phyloP scores from a whole-genome alignment of 2,888 invertebrate genomes.

The Holacanthella duospinosa region DNA sequence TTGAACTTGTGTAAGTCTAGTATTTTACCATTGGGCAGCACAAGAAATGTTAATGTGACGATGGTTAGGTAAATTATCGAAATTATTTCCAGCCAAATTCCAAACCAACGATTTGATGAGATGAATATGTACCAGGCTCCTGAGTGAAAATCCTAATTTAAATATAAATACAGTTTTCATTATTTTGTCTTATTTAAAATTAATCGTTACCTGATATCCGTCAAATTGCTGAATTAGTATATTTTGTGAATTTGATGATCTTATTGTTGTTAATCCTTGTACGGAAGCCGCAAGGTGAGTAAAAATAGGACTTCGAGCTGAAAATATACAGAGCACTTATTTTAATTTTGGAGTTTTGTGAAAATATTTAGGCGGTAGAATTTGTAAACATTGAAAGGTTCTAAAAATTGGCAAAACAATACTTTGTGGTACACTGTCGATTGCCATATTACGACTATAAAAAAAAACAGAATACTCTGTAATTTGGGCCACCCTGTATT shows the following conservation, averaged over 20 bases:
- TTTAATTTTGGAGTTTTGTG: too few species aligned
- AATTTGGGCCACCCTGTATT: too few species aligned
- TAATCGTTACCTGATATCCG: conserved; percentile 55
- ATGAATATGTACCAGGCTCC: conserved; percentile 88
- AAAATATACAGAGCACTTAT: too few species aligned
- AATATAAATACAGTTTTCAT: not conserved
- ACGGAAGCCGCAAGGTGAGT: conserved; percentile 80
- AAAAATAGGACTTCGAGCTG: conserved; percentile 87
- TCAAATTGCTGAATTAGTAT: conserved; percentile 68
- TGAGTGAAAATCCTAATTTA: conserved; percentile 56
- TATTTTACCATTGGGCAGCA: conserved; percentile 53
- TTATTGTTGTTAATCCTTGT: conserved; percentile 80
- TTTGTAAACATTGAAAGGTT: too few species aligned
- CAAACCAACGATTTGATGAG: conserved; percentile 81
- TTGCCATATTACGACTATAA: too few species aligned
- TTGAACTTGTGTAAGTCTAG: not conserved
- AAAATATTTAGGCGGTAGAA: too few species aligned
- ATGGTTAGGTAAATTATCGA: conserved; percentile 75
- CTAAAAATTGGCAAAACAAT: too few species aligned
- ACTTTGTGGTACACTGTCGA: too few species aligned
- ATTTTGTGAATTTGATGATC: conserved; percentile 73
- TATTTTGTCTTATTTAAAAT: too few species aligned
- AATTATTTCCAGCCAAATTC: conserved; percentile 80
- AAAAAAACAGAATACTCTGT: too few species aligned
- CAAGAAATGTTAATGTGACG: conserved; percentile 72